phyloP scores from a whole-genome alignment of 2,888 invertebrate species.

The Lucinisca nassula region DNA sequence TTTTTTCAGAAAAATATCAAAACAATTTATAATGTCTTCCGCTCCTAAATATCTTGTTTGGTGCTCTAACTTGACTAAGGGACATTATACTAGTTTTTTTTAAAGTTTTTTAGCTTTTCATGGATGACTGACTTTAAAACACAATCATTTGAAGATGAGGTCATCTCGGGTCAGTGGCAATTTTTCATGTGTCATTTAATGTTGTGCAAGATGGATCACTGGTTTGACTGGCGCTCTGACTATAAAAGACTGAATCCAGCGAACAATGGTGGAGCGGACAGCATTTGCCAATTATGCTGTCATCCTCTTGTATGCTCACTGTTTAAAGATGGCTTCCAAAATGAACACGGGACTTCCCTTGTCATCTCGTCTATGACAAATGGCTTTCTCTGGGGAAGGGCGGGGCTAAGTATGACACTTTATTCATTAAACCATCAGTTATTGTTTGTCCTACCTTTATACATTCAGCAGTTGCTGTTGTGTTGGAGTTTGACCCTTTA shows the following conservation, averaged over 20 bases:
- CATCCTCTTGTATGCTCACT: constrained; percentile 60
- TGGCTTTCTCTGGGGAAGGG: constrained; percentile 24
- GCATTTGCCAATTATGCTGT: constrained; percentile 66
- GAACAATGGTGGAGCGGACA: constrained; percentile 64
- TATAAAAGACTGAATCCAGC: constrained; percentile 12
- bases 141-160: not conserved
- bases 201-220: constrained; percentile 41
- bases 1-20: no score
- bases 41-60: no score
- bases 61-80: no score
- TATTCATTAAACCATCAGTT: constrained; percentile 37
- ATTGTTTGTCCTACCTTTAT: constrained; percentile 9
- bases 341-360: constrained; percentile 59
- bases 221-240: constrained; percentile 31
- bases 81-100: no score
- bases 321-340: constrained; percentile 52
- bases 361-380: constrained; percentile 56
- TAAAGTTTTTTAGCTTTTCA: no score
- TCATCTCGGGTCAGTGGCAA: constrained; percentile 36
- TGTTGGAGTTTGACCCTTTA: no score
- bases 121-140: no score
- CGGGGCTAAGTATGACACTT: constrained; percentile 41
- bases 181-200: constrained; percentile 55
- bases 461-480: no score
- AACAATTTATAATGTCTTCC: no score